These are phyloP conservation scores for Lethenteron reissneri DNA, from an alignment of 2,113 vertebrate genomes.

Conservation along the genomic window DNA sequence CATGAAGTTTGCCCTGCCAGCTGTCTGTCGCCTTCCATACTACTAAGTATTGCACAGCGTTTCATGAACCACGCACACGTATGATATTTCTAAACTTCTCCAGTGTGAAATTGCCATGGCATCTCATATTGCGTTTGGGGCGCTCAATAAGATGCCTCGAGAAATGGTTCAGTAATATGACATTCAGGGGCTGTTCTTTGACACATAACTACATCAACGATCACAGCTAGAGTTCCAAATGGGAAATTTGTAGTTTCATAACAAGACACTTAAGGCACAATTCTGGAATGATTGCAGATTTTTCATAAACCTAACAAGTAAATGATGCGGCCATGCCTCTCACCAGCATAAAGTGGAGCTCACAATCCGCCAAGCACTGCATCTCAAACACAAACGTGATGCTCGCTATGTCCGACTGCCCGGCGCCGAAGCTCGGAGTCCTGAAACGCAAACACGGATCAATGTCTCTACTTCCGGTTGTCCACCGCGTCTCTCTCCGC, in stretches of 20 bases:
- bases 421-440: conserved; percentile 23
- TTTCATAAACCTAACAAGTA: neutral
- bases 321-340: conserved; percentile 12
- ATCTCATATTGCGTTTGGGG: neutral
- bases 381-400: conserved; percentile 82
- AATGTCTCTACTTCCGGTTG: no score
- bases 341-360: conserved; percentile 60
- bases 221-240: neutral
- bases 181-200: neutral
- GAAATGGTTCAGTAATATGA: neutral
- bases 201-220: neutral
- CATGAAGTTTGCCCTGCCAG: no score
- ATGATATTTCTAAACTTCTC: no score
- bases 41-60: no score
- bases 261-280: no score
- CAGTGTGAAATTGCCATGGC: no score
- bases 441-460: conserved; percentile 18
- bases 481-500: no score
- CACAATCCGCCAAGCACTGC: conserved; percentile 41
- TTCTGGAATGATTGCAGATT: no score
- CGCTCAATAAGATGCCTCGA: neutral
- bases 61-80: no score
- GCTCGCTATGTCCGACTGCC: conserved; percentile 30
- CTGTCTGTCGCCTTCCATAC: no score
- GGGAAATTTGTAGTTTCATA: neutral